Conservation (phyloP, 30 jellyfish, hydroid and myxozoan genomes). For the Aurelia aurita region DNA sequence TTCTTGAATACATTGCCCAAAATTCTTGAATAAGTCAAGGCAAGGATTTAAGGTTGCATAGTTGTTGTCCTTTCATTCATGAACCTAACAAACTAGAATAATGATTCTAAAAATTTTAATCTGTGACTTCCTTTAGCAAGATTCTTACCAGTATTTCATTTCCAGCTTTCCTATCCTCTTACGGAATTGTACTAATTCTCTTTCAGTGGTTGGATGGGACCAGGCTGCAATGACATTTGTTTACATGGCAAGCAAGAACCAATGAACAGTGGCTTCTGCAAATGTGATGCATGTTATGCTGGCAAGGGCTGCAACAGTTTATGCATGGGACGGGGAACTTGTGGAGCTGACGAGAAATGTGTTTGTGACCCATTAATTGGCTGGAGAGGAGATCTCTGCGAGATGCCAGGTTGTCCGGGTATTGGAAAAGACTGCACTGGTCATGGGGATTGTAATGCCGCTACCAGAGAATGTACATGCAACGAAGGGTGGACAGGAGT, state of each 20-base stretch:
- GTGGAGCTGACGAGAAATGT: constrained; percentile 51
- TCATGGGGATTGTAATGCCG: constrained; percentile 79
- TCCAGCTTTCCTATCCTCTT: too few relatives aligned
- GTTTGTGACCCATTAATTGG: constrained; percentile 67
- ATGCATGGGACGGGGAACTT: constrained; percentile 65
- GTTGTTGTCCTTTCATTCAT: too few relatives aligned
- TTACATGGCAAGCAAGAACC: constrained; percentile 59
- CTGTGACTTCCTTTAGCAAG: too few relatives aligned
- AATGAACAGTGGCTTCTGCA: constrained; percentile 70
- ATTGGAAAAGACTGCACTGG: constrained; percentile 73
- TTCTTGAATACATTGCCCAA: too few relatives aligned
- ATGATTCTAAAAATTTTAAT: too few relatives aligned
- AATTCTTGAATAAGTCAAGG: too few relatives aligned
- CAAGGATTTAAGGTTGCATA: too few relatives aligned
- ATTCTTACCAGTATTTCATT: too few relatives aligned
- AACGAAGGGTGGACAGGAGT: constrained; percentile 70
- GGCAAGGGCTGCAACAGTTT: constrained; percentile 72
- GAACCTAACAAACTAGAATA: too few relatives aligned
- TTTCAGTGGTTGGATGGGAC: constrained; percentile 83
- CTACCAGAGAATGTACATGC: constrained; percentile 67
- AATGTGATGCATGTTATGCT: constrained; percentile 67
- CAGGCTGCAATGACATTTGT: constrained; percentile 64
- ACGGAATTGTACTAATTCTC: background rate
- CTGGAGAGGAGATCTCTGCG: constrained; percentile 73
- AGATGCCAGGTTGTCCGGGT: constrained; percentile 78